A percentile compares a stretch with the other conserved stretches of the same genome.
Evolutionary conservation across 2,113 vertebrate genomes (phyloP).

Genomic region (Cacatua alba): DNA sequence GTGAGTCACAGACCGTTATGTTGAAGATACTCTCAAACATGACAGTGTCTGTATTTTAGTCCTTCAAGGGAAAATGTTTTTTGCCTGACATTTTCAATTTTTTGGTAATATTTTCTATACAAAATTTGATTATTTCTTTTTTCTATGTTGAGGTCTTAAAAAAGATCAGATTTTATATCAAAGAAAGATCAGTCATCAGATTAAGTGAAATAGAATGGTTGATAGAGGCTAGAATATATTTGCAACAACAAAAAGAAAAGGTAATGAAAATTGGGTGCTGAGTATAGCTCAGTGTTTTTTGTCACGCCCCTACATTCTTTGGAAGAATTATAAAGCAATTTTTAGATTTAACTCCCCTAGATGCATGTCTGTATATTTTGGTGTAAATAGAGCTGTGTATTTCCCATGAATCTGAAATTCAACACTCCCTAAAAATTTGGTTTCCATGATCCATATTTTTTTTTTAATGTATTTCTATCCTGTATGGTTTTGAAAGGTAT

Average conservation of each 20-base stretch:
- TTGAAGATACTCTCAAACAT: neutral
- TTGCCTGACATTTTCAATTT: neutral
- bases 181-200: neutral
- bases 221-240: neutral
- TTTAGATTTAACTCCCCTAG: neutral
- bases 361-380: neutral
- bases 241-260: neutral
- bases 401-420: neutral
- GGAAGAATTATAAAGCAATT: neutral
- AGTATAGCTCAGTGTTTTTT: neutral
- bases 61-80: neutral
- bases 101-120: neutral
- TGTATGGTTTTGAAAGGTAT: neutral
- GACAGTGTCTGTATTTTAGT: neutral
- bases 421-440: neutral
- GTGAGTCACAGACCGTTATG: conserved; percentile 1
- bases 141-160: neutral
- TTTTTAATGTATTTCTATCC: neutral
- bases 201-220: neutral
- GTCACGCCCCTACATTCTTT: neutral
- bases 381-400: neutral
- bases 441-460: neutral
- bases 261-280: neutral
- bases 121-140: neutral
- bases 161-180: neutral